Conservation (phyloP, 2,113 vertebrate species). For the Hippocampus guttulatus region DNA sequence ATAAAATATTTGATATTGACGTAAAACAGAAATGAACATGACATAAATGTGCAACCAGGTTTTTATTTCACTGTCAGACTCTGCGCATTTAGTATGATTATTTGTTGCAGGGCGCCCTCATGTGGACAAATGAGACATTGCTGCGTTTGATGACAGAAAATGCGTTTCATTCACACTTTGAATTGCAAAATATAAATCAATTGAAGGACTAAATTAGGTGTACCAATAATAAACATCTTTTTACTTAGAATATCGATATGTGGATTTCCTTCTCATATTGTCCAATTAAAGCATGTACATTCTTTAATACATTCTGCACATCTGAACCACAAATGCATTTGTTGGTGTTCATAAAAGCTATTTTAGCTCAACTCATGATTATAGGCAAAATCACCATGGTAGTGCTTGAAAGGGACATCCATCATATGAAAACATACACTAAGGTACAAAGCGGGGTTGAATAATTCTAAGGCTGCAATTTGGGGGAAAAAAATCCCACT, state of each 20-base stretch:
- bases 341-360: background rate
- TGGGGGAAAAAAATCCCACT: too few species aligned
- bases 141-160: slow-evolving; percentile 12
- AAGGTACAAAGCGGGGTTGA: too few species aligned
- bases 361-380: slow-evolving; percentile 6
- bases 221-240: background rate
- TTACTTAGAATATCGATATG: slow-evolving; percentile 1
- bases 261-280: slow-evolving; percentile 5
- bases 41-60: background rate
- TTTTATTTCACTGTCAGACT: background rate
- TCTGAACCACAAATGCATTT: background rate
- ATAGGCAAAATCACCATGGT: background rate
- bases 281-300: background rate
- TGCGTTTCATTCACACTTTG: background rate
- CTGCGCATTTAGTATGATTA: background rate
- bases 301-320: background rate
- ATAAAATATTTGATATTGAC: background rate
- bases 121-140: slow-evolving; percentile 47
- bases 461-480: too few species aligned
- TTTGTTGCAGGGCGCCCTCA: slow-evolving; percentile 42
- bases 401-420: slow-evolving; percentile 1
- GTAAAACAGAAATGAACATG: background rate
- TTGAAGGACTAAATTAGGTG: slow-evolving; percentile 10
- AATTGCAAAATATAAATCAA: slow-evolving; percentile 21
- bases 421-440: background rate